These are phyloP conservation scores for Galbula dea DNA, from an alignment of 2,113 vertebrate genomes.

Conservation along the genomic window DNA sequence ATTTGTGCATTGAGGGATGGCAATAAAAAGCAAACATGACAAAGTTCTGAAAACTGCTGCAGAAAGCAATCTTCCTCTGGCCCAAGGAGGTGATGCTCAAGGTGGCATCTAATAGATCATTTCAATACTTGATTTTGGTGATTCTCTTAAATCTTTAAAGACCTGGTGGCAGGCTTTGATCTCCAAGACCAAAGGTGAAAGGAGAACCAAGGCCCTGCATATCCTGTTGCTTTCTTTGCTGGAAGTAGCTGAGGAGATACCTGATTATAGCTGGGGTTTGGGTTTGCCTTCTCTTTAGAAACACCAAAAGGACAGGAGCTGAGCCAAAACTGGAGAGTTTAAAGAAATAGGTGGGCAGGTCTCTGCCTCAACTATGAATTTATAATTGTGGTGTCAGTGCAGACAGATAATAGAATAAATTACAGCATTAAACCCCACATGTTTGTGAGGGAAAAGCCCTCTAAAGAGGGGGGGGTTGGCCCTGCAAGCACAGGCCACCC, in stretches of 20 bases:
- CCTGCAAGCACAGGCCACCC: neutral
- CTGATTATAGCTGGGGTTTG: neutral
- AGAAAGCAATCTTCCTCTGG: neutral
- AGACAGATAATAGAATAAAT: neutral
- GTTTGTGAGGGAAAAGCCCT: neutral
- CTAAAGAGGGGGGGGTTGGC: neutral
- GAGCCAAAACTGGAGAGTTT: slow-evolving; percentile 16
- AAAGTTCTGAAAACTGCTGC: neutral
- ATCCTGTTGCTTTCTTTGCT: neutral
- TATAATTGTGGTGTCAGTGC: slow-evolving; percentile 19
- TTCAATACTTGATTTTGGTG: slow-evolving; percentile 21
- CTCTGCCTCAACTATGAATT: neutral
- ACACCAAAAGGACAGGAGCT: neutral
- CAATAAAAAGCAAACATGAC: neutral
- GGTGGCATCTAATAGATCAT: neutral
- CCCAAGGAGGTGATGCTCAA: neutral
- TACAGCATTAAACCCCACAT: neutral
- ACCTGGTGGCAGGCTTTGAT: slow-evolving; percentile 25
- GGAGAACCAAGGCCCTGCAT: neutral
- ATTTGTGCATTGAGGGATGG: neutral
- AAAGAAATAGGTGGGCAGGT: slow-evolving; percentile 1
- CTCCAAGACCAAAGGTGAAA: slow-evolving; percentile 26
- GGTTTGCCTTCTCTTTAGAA: slow-evolving; percentile 9
- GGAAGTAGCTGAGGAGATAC: slow-evolving; percentile 6
- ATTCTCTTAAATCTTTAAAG: slow-evolving; percentile 14